Conservation (phyloP, 2,888 invertebrate genomes). For the Zootermopsis nevadensis region DNA sequence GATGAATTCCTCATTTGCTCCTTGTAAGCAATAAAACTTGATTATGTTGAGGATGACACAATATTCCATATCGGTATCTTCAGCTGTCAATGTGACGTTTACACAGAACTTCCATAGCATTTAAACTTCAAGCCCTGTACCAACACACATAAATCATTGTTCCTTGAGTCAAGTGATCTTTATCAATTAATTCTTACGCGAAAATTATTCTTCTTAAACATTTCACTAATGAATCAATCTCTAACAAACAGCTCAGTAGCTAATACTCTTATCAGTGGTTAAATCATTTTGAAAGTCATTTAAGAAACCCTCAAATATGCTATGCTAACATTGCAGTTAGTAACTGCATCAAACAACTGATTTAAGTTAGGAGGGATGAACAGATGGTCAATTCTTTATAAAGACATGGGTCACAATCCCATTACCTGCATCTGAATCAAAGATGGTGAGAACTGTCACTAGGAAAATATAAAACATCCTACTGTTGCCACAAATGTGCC, state of each 20-base stretch:
- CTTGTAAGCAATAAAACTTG: neutral
- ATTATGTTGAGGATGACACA: neutral
- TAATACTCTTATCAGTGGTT: no score
- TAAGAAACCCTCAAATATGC: no score
- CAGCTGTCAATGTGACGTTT: neutral
- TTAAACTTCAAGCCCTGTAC: no score
- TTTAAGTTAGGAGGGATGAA: neutral
- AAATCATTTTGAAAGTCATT: no score
- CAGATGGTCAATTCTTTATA: neutral
- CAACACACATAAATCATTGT: no score
- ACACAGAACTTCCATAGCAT: no score
- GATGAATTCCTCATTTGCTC: neutral
- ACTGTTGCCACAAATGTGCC: neutral
- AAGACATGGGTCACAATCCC: neutral
- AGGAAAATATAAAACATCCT: neutral
- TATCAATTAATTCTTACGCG: no score
- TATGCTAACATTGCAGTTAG: neutral
- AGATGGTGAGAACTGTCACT: neutral
- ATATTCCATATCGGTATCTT: neutral
- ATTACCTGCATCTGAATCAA: neutral
- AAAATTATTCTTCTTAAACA: no score
- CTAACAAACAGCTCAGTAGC: no score
- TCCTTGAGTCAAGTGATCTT: no score
- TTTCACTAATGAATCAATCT: no score
- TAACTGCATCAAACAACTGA: neutral